Conservation (phyloP, 2,797 vertebrate genomes). For the Pipistrellus pipistrellus region DNA sequence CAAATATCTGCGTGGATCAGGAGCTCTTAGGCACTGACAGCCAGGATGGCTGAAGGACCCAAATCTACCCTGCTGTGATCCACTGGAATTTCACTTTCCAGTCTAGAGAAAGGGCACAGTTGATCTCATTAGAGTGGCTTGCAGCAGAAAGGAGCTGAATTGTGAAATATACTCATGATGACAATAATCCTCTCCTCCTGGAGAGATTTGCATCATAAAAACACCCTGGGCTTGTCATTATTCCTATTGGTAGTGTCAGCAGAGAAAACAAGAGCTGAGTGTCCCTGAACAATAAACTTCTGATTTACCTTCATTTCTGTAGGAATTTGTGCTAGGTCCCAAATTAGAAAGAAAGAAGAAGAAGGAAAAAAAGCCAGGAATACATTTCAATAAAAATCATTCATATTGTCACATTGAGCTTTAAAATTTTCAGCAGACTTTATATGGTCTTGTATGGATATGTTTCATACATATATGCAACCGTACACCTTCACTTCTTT, state of each 20-base stretch:
- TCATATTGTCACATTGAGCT: background rate
- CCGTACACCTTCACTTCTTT: background rate
- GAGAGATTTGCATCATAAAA: constrained; percentile 65
- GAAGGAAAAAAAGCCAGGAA: background rate
- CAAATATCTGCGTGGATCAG: background rate
- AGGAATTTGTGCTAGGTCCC: background rate
- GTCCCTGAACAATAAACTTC: constrained; percentile 38
- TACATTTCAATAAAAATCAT: constrained; percentile 28
- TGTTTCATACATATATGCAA: background rate
- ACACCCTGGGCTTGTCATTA: background rate
- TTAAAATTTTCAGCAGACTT: background rate
- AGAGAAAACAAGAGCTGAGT: constrained; percentile 28
- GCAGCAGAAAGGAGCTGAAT: background rate
- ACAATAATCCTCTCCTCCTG: background rate
- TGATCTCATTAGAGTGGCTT: constrained; percentile 14
- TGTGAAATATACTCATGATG: constrained; percentile 53
- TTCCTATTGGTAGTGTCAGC: constrained; percentile 9
- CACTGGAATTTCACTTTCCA: background rate
- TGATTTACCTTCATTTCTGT: constrained; percentile 34
- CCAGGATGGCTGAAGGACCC: background rate
- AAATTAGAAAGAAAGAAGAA: background rate
- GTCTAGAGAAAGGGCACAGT: background rate
- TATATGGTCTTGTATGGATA: background rate
- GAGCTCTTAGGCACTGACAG: background rate
- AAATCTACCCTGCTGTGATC: background rate